A percentile compares a stretch with the other conserved stretches of the same genome.
These are phyloP conservation scores for Tholera decimalis DNA, from an alignment of 2,888 invertebrate species.

Conservation along the genomic window DNA sequence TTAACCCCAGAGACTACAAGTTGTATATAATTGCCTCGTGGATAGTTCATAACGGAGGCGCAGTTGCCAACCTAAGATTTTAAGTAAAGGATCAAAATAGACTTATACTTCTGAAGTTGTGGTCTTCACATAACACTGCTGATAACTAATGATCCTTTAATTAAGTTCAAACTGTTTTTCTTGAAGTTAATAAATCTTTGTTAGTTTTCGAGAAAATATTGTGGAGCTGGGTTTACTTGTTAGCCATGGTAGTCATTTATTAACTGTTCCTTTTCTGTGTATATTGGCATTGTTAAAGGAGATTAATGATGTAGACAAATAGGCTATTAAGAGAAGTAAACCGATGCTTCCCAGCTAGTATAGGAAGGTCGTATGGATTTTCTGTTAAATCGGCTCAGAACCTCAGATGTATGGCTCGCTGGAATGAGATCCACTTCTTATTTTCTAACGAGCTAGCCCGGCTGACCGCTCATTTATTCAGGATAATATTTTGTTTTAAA, in stretches of 20 bases:
- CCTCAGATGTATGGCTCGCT: slow-evolving; percentile 14
- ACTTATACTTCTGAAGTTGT: slow-evolving; percentile 7
- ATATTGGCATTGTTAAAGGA: slow-evolving; percentile 46
- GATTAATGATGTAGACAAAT: slow-evolving; percentile 60
- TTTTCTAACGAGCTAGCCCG: slow-evolving; percentile 21
- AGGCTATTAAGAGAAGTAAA: slow-evolving; percentile 52
- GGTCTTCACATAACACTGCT: slow-evolving; percentile 4
- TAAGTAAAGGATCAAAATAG: background rate
- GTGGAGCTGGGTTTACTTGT: slow-evolving; percentile 11
- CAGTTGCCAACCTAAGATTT: background rate
- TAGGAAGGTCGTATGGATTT: slow-evolving; percentile 33
- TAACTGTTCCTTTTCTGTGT: slow-evolving; percentile 25
- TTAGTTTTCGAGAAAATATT: slow-evolving; percentile 31
- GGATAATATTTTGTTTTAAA: slow-evolving; percentile 25
- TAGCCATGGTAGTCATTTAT: slow-evolving; percentile 25
- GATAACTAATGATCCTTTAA: slow-evolving; percentile 32
- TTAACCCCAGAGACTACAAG: slow-evolving; percentile 18
- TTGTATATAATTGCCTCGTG: slow-evolving; percentile 35
- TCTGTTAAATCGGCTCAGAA: slow-evolving; percentile 27
- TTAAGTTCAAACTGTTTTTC: slow-evolving; percentile 27
- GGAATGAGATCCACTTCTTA: slow-evolving; percentile 20
- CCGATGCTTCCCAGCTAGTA: slow-evolving; percentile 13
- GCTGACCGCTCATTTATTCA: slow-evolving; percentile 32
- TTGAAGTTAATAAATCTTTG: slow-evolving; percentile 22
- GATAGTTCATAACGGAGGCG: slow-evolving; percentile 15